A percentile compares a stretch with the other conserved stretches of the same genome.
Evolutionary conservation across 2,888 invertebrate species (phyloP).

Genomic region (Spodoptera littoralis): DNA sequence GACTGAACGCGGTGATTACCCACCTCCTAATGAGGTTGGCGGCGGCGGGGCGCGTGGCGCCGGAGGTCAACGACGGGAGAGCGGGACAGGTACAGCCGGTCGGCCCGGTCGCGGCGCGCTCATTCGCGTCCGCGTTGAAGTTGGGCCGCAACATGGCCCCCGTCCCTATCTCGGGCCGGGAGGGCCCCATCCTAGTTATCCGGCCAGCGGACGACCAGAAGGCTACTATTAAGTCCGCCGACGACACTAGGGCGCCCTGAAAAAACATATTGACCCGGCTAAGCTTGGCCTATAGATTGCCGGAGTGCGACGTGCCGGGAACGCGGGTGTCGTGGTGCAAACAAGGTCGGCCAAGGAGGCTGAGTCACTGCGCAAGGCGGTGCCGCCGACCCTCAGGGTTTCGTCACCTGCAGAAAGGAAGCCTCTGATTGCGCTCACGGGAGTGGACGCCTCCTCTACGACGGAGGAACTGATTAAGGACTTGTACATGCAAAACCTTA

Average conservation of each 20-base stretch:
- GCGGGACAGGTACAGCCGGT: too few relatives aligned
- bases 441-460: neutral
- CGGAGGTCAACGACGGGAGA: neutral
- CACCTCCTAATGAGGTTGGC: neutral
- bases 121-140: neutral
- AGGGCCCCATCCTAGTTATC: neutral
- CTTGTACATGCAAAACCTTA: neutral
- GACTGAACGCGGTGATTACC: neutral
- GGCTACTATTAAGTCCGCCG: neutral
- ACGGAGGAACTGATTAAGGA: rapidly evolving
- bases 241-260: conserved; percentile 10
- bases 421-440: neutral
- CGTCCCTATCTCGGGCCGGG: rapidly evolving
- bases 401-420: rapidly evolving
- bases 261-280: neutral
- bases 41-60: conserved; percentile 1
- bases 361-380: neutral
- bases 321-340: neutral
- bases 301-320: neutral
- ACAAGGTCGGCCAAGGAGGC: neutral
- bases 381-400: neutral
- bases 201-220: neutral
- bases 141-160: neutral
- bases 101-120: rapidly evolving
- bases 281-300: conserved; percentile 1